Evolutionary conservation across 2,113 vertebrate genomes (phyloP).

Genomic region (Athene noctua): DNA sequence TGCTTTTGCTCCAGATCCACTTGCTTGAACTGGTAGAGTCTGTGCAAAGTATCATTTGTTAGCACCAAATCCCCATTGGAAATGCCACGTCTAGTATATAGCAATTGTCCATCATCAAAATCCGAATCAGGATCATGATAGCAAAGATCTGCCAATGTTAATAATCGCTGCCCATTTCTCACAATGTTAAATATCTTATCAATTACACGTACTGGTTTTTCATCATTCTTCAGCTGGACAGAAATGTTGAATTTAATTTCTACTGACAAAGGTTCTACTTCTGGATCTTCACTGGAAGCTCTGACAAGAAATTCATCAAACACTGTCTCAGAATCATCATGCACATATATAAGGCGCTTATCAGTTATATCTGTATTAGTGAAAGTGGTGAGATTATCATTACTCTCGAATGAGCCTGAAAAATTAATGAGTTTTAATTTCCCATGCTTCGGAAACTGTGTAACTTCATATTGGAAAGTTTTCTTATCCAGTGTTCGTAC

Average conservation of each 20-base stretch:
- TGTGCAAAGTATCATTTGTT: slow-evolving; percentile 77
- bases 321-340: slow-evolving; percentile 86
- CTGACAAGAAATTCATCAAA: slow-evolving; percentile 80
- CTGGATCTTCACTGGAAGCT: slow-evolving; percentile 65
- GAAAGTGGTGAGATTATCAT: slow-evolving; percentile 77
- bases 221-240: slow-evolving; percentile 86
- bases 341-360: slow-evolving; percentile 83
- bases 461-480: slow-evolving; percentile 80
- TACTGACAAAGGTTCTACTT: slow-evolving; percentile 63
- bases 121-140: slow-evolving; percentile 87
- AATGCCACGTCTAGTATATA: slow-evolving; percentile 85
- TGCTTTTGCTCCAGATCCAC: slow-evolving; percentile 78
- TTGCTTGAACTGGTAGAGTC: slow-evolving; percentile 86
- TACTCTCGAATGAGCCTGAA: slow-evolving; percentile 75
- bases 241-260: slow-evolving; percentile 81
- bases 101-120: slow-evolving; percentile 82
- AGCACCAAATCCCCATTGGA: slow-evolving; percentile 86
- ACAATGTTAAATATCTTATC: slow-evolving; percentile 85
- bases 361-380: slow-evolving; percentile 79
- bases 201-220: slow-evolving; percentile 82
- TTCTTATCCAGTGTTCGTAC: slow-evolving; percentile 79
- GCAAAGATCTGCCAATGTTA: slow-evolving; percentile 83
- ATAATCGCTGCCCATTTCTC: slow-evolving; percentile 78
- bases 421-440: slow-evolving; percentile 78
- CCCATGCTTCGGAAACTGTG: slow-evolving; percentile 79